A percentile compares a stretch with the other conserved stretches of the same genome.
Conservation (phyloP, 2,888 invertebrate species). For the Leptopilina drosophilae region DNA sequence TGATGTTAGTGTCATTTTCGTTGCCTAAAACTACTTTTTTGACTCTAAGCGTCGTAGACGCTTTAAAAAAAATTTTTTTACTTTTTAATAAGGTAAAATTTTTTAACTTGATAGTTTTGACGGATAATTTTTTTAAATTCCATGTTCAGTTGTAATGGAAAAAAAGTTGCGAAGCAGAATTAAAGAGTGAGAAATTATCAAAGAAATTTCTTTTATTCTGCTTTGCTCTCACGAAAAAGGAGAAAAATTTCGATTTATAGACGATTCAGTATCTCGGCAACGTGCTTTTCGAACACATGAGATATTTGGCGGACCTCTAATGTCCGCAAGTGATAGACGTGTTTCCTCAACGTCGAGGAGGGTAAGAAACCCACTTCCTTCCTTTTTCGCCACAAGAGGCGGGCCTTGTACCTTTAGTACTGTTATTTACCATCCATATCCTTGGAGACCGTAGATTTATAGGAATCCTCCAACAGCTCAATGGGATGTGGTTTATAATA, state of each 20-base stretch:
- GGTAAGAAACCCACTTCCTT: conserved; percentile 13
- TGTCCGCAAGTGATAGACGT: conserved; percentile 35
- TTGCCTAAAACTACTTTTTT: no score
- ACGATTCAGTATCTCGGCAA: background rate
- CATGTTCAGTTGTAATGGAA: no score
- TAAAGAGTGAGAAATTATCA: background rate
- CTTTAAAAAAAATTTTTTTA: no score
- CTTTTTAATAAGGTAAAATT: no score
- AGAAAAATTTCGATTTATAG: conserved; percentile 2
- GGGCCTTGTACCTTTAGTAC: background rate
- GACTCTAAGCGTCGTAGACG: no score
- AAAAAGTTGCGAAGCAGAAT: no score
- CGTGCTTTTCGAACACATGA: conserved; percentile 13
- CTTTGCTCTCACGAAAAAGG: background rate
- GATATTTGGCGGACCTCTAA: conserved; percentile 30
- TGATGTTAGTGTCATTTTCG: no score
- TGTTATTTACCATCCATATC: background rate
- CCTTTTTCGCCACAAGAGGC: background rate
- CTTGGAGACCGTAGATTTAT: no score
- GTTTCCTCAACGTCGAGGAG: conserved; percentile 15
- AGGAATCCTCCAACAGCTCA: background rate
- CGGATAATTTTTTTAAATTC: no score
- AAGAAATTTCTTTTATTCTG: background rate
- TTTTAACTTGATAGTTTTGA: no score
- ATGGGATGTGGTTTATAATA: background rate